Conservation (phyloP, 35 echinoderm and acorn worm genomes). For the Ophioderma brevispina region DNA sequence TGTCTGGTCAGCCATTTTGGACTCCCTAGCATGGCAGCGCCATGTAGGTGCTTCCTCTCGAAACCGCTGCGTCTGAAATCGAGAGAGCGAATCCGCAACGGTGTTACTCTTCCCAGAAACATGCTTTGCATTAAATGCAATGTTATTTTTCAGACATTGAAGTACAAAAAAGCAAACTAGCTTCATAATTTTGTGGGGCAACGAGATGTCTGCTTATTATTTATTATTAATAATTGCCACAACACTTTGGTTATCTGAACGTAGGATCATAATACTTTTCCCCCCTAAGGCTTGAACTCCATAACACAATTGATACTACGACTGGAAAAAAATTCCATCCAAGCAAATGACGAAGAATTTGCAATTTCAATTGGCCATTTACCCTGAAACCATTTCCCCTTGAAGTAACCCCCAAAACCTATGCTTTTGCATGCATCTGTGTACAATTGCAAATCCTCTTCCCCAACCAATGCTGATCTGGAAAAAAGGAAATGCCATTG, state of each 20-base stretch:
- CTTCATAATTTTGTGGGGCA: background rate
- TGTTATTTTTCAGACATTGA: background rate
- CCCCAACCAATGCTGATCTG: too few relatives aligned
- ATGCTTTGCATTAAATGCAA: background rate
- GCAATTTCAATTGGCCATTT: constrained; percentile 3
- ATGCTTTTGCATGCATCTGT: too few relatives aligned
- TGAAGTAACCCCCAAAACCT: too few relatives aligned
- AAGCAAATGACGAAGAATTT: constrained; percentile 4
- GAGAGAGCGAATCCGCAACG: background rate
- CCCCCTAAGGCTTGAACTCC: background rate
- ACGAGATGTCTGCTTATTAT: background rate
- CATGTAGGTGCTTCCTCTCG: background rate
- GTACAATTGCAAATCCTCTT: too few relatives aligned
- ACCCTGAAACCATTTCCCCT: constrained; percentile 27
- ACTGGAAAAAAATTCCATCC: constrained; percentile 17
- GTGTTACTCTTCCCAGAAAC: background rate
- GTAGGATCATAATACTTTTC: background rate
- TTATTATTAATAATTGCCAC: constrained; percentile 10
- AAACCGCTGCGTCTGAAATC: background rate
- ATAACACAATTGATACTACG: background rate
- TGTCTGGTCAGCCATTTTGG: too few relatives aligned
- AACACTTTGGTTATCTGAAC: constrained; percentile 3
- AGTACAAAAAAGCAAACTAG: background rate
- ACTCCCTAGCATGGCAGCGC: too few relatives aligned
- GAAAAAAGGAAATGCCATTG: too few relatives aligned